phyloP scores from a whole-genome alignment of 1,140 invertebrate species.

The Ceratoteleas bidentatus region DNA sequence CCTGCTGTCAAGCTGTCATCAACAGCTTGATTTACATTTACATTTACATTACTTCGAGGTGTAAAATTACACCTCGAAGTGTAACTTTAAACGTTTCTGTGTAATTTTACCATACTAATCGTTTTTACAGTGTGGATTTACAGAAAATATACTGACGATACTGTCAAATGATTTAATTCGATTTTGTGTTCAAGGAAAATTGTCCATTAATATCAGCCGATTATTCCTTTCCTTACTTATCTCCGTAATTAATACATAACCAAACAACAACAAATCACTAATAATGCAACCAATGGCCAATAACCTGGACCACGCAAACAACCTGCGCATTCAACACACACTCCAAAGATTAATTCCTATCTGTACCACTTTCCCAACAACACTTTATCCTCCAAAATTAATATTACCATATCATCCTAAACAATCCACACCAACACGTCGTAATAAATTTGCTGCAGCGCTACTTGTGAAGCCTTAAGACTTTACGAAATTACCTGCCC shows the following conservation, averaged over 20 bases:
- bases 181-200: no score
- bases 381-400: slow-evolving; percentile 58
- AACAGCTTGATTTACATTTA: no score
- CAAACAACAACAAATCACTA: slow-evolving; percentile 45
- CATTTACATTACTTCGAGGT: no score
- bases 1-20: no score
- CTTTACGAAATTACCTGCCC: slow-evolving; percentile 16
- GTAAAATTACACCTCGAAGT: no score
- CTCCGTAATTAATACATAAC: slow-evolving; percentile 41
- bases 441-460: slow-evolving; percentile 40
- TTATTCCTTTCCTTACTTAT: slow-evolving; percentile 3
- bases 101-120: no score
- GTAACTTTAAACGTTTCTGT: no score
- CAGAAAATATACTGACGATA: no score
- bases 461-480: slow-evolving; percentile 39
- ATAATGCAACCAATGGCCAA: slow-evolving; percentile 49
- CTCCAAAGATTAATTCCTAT: slow-evolving; percentile 60
- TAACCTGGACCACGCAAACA: slow-evolving; percentile 39
- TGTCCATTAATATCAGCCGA: no score
- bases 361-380: slow-evolving; percentile 48
- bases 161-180: no score
- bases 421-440: slow-evolving; percentile 40
- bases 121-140: no score
- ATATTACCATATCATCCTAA: slow-evolving; percentile 56
- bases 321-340: slow-evolving; percentile 43